Base-by-base conservation (phyloP, 1,140 invertebrate species). In the Eulimnadia texana region DNA sequence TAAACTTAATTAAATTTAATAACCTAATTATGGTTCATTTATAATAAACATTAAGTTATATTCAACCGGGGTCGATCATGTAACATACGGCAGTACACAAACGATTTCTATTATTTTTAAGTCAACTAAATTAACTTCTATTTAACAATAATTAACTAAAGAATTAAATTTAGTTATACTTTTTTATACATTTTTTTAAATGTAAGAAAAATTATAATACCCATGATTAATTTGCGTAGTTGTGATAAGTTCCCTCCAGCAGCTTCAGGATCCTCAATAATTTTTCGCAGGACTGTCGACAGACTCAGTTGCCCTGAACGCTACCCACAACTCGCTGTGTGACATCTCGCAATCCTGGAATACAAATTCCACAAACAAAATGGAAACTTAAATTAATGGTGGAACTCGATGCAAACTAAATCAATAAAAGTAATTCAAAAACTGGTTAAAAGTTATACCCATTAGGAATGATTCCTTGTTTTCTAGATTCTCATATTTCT, bases 271-370 rank as follows among this genome's bases (percentile, higher is more conserved):
- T 57, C 55, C 28, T 57, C 55, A 22, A 57, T 57, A 16, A 57
- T 19, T 23, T 33, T 27, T 23, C 27, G 55, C 20, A 81, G 67
- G 53, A 81, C 75, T n/a, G 76, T 73, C 22, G 77, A 74, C n/a
- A 80, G 68, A 10, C 75, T 73, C 27, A 81, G 75, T 64, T 80
- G 77, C 77, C 77, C 73, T 79, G 80, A 78, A 81, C 80, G 63
- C 74, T 76, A 62, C 77, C 79, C 19, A 81, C 64, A 3, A 81
- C 70, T 67, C 78, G 74, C 50, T 74, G 73, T 3, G 77, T 80
- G 64, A 77, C 67, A 52, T 76, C 72, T 65, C 72, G 71, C 23
- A 72, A 70, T 24, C 67, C 69, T 60, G 50, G 10, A 58, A 56
- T 60, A 59, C 13, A 54, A 54, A 23, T 47, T 51, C 57, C 27